These are phyloP conservation scores for Hydrotaea diabolus DNA, from an alignment of 2,888 invertebrate species.

Conservation along the genomic window DNA sequence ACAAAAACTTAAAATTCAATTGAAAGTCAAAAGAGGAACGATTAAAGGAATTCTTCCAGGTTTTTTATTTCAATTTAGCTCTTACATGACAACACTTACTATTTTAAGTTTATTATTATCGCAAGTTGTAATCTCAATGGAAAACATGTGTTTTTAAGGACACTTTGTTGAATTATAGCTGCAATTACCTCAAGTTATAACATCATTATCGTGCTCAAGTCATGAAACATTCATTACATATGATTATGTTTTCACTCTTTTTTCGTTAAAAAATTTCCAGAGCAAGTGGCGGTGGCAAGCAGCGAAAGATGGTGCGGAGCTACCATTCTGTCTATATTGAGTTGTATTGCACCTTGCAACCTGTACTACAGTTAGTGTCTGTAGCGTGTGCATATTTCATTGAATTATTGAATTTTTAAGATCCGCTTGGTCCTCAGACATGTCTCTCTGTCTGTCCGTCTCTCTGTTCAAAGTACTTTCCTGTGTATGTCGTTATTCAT, in stretches of 20 bases:
- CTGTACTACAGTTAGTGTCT: no score
- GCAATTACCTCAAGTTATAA: no score
- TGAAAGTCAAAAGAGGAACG: no score
- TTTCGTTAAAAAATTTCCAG: neutral
- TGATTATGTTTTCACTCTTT: neutral
- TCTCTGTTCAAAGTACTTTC: neutral
- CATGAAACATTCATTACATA: neutral
- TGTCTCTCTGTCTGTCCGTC: no score
- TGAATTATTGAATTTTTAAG: neutral
- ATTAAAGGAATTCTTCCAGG: no score
- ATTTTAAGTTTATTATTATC: no score
- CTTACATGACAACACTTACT: no score
- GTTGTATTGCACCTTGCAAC: neutral
- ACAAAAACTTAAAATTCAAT: no score
- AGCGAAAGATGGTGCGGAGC: neutral
- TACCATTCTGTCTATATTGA: neutral
- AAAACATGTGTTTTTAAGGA: no score
- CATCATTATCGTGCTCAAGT: neutral
- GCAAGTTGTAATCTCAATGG: no score
- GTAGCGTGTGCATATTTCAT: neutral
- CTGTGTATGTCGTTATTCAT: conserved; percentile 28
- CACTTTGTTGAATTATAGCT: no score
- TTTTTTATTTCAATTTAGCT: no score
- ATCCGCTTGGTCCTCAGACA: conserved; percentile 28
- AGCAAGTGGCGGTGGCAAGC: neutral